Evolutionary conservation across 2,797 vertebrate genomes (phyloP).

Genomic region (Ptychadena robeensis): DNA sequence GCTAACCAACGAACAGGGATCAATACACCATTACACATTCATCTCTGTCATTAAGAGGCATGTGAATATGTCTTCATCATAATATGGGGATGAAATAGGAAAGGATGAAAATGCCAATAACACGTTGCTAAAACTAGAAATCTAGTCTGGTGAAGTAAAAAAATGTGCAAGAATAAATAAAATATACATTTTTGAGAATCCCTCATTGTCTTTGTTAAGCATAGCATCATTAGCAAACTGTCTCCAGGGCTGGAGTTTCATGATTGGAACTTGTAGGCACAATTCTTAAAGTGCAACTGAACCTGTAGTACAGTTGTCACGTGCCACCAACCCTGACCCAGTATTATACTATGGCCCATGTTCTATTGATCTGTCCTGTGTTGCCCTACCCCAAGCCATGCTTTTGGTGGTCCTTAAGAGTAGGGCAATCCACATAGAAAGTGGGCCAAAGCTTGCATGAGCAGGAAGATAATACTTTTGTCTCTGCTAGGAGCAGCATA

Average conservation of each 20-base stretch:
- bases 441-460: no score
- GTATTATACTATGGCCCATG: no score
- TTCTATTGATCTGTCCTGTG: no score
- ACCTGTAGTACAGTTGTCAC: no score
- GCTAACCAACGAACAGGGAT: background rate
- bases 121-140: conserved; percentile 3
- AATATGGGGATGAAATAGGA: background rate
- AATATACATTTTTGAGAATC: background rate
- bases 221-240: background rate
- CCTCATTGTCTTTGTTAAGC: background rate
- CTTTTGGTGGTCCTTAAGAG: no score
- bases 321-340: no score
- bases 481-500: no score
- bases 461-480: no score
- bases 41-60: background rate
- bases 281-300: background rate
- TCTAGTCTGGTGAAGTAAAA: background rate
- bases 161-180: background rate
- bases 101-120: background rate
- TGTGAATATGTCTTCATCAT: background rate
- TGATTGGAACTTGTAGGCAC: background rate
- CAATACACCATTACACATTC: conserved; percentile 5
- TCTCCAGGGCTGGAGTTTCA: background rate
- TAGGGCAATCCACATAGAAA: no score
- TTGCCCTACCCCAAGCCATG: no score